These are phyloP conservation scores for Metalampra italica DNA, from an alignment of 2,888 invertebrate genomes.

Conservation along the genomic window DNA sequence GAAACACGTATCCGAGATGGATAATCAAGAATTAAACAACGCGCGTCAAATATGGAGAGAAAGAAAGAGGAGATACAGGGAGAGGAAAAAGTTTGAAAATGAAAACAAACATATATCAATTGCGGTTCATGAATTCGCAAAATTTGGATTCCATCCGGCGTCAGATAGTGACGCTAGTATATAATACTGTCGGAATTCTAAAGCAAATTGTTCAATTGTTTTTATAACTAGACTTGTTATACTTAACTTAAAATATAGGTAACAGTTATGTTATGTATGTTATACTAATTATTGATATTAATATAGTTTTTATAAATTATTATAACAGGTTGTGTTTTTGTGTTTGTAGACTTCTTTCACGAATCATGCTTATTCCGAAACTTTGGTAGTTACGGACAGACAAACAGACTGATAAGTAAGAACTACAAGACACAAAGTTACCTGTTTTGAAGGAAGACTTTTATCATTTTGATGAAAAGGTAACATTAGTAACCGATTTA, in stretches of 20 bases:
- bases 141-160: slow-evolving; percentile 6
- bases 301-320: too few species aligned
- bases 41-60: slow-evolving; percentile 9
- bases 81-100: slow-evolving; percentile 7
- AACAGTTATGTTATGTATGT: neutral
- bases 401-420: too few species aligned
- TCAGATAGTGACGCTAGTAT: slow-evolving; percentile 1
- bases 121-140: slow-evolving; percentile 9
- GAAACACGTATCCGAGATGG: slow-evolving; percentile 8
- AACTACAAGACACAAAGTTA: too few species aligned
- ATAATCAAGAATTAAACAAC: slow-evolving; percentile 1
- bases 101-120: slow-evolving; percentile 6
- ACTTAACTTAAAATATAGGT: neutral
- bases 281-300: too few species aligned
- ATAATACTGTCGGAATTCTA: slow-evolving; percentile 1
- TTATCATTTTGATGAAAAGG: too few species aligned
- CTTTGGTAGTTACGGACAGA: too few species aligned
- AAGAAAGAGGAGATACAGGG: slow-evolving; percentile 9
- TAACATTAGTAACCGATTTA: too few species aligned
- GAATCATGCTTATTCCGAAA: too few species aligned
- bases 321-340: too few species aligned
- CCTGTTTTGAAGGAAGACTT: too few species aligned
- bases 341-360: too few species aligned
- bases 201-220: neutral
- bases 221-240: neutral